Conservation (phyloP, 2,113 vertebrate species). For the Odocoileus virginianus region DNA sequence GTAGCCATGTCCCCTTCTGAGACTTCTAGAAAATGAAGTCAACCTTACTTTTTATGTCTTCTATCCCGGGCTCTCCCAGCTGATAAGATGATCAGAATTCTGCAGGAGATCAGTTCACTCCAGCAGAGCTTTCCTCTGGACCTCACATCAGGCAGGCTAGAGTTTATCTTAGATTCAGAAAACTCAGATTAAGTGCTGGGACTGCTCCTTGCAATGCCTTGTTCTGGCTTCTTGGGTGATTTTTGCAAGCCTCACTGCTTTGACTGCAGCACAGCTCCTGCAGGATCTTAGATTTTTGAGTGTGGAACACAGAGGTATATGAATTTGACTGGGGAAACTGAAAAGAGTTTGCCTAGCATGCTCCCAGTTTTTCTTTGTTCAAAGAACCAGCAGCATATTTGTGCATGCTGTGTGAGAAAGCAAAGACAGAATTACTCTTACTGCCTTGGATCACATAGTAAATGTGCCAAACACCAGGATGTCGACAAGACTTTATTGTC, state of each 20-base stretch:
- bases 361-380: slow-evolving; percentile 44
- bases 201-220: slow-evolving; percentile 27
- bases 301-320: not conserved
- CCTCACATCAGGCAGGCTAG: slow-evolving; percentile 47
- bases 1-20: slow-evolving; percentile 88
- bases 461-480: not conserved
- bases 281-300: slow-evolving; percentile 34
- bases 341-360: not conserved
- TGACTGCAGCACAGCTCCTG: slow-evolving; percentile 32
- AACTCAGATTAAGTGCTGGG: not conserved
- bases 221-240: not conserved
- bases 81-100: slow-evolving; percentile 73
- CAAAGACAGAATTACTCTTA: not conserved
- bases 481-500: not conserved
- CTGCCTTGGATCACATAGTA: not conserved
- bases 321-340: slow-evolving; percentile 48
- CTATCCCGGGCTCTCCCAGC: not conserved
- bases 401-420: not conserved
- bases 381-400: slow-evolving; percentile 48
- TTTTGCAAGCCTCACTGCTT: not conserved
- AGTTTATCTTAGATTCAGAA: not conserved
- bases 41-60: slow-evolving; percentile 69
- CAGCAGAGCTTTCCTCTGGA: slow-evolving; percentile 57
- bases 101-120: slow-evolving; percentile 70
- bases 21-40: not conserved